Evolutionary conservation across 2,797 vertebrate species (phyloP).

Genomic region (Leptatherina wallacei): DNA sequence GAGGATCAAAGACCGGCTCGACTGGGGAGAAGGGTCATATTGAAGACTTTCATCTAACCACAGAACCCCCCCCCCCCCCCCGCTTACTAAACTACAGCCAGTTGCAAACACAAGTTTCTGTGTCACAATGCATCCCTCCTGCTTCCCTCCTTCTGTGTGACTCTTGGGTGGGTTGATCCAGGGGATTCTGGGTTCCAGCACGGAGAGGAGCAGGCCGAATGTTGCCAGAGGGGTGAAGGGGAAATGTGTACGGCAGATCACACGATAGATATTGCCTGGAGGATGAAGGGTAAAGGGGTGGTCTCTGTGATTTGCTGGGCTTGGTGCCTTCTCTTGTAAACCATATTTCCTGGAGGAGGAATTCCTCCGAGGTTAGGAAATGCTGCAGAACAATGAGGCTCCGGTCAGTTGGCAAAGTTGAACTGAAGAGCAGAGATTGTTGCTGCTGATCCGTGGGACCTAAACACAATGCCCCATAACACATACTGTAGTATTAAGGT

Average conservation of each 20-base stretch:
- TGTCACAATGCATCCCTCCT: constrained; percentile 48
- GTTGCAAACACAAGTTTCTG: constrained; percentile 26
- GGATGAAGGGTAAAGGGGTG: constrained; percentile 45
- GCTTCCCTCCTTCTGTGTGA: constrained; percentile 42
- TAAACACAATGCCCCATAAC: constrained; percentile 60
- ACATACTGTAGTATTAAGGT: constrained; percentile 54
- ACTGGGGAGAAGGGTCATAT: constrained; percentile 56
- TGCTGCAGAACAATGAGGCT: constrained; percentile 78
- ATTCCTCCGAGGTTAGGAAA: constrained; percentile 84
- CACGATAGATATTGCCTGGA: constrained; percentile 53
- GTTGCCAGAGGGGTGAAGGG: constrained; percentile 46
- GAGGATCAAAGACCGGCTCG: constrained; percentile 71
- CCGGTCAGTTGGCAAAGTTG: constrained; percentile 61
- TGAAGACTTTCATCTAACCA: constrained; percentile 67
- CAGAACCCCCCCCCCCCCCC: constrained; percentile 26
- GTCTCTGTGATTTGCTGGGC: constrained; percentile 56
- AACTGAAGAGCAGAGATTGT: constrained; percentile 64
- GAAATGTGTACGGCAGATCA: constrained; percentile 46
- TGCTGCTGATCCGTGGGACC: constrained; percentile 63
- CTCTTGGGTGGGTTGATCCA: constrained; percentile 63
- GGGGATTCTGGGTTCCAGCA: constrained; percentile 42
- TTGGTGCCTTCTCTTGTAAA: constrained; percentile 77
- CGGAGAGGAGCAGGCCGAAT: constrained; percentile 31
- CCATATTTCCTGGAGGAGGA: constrained; percentile 85
- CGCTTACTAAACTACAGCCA: constrained; percentile 37